Evolutionary conservation across 2,113 vertebrate species (phyloP), one percentile per base, ranked within the genome.

Genomic region (Cranoglanis bouderius): DNA sequence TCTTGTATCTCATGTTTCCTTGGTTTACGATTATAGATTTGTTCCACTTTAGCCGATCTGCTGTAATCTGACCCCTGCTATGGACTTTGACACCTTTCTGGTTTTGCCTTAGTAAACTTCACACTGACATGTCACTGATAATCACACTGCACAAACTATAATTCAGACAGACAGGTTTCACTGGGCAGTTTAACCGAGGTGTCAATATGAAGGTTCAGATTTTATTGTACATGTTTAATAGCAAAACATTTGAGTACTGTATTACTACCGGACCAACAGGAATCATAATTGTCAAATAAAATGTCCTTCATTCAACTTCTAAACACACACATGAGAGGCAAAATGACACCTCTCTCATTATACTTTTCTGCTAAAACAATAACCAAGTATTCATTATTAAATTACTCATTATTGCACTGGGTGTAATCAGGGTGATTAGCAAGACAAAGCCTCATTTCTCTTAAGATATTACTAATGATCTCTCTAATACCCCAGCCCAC

Each of bases 351-450:
- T 6, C 16, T 19, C 46, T 51, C 26, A 8, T 14, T 78, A 49
- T 51, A 24, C 21, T 26, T 75, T 75, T 78, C 75, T 16, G 75
- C 2, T 49, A 49, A 46, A 78, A 16, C 75, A 78, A 78, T 49
- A 78, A 78, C 13, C 75, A n/a, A 78, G 43, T n/a, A 78, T 78
- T 78, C 75, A 78, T 75, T 40, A 75, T 43, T 24, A 43, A 74
- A 74, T 75, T 1, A 24, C 3, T 43, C 6, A 46, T 53, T 80
- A 32, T 80, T 29, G 16, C 29, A 7, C 1, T 32, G 13, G 46
- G 77, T 32, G 46, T 53, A 80, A 80, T 80, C 14, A 32, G 46
- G 3, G 1, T 53, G 46, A 80, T 80, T 51, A 80, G 14, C 77
- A 80, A 12, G 77, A 53, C 14, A 80, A 32, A 53, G 19, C 13